These are phyloP conservation scores for Podabrus alpinus DNA, from an alignment of 2,888 invertebrate genomes.

Conservation along the genomic window DNA sequence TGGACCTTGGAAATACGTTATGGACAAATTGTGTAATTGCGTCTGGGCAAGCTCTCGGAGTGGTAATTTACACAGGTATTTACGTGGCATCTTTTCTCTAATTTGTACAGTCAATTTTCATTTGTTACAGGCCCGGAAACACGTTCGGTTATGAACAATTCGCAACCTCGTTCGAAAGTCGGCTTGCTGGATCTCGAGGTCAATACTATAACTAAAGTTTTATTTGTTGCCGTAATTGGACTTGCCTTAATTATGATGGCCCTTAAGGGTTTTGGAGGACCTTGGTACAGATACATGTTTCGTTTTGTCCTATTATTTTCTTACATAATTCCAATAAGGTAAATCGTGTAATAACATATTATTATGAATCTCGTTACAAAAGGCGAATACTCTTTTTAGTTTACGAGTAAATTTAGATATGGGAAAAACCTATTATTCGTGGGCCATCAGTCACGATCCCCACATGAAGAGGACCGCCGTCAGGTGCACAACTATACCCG, in stretches of 20 bases:
- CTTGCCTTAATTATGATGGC: slow-evolving; percentile 93
- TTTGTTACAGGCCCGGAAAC: slow-evolving; percentile 80
- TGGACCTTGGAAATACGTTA: slow-evolving; percentile 94
- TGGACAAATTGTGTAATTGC: slow-evolving; percentile 99
- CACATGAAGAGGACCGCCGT: slow-evolving; percentile 94
- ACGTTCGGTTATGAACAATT: slow-evolving; percentile 98
- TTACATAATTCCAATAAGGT: slow-evolving; percentile 98
- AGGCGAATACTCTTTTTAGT: slow-evolving; percentile 58
- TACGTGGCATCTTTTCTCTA: neutral
- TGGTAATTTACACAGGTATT: slow-evolving; percentile 88
- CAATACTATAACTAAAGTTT: slow-evolving; percentile 93
- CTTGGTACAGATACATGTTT: slow-evolving; percentile 96
- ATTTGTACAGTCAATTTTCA: neutral
- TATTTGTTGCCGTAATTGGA: slow-evolving; percentile 89
- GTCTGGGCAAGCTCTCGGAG: slow-evolving; percentile 92
- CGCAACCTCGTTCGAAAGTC: slow-evolving; percentile 92
- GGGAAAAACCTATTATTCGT: slow-evolving; percentile 97
- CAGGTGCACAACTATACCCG: slow-evolving; percentile 96
- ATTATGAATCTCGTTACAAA: neutral
- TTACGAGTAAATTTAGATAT: slow-evolving; percentile 97
- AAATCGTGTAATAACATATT: neutral
- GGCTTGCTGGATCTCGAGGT: slow-evolving; percentile 95
- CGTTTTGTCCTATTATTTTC: slow-evolving; percentile 96
- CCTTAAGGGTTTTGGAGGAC: slow-evolving; percentile 94
- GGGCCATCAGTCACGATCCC: slow-evolving; percentile 92